These are phyloP conservation scores for Delphinus delphis DNA, from an alignment of 2,113 vertebrate genomes.

Conservation along the genomic window DNA sequence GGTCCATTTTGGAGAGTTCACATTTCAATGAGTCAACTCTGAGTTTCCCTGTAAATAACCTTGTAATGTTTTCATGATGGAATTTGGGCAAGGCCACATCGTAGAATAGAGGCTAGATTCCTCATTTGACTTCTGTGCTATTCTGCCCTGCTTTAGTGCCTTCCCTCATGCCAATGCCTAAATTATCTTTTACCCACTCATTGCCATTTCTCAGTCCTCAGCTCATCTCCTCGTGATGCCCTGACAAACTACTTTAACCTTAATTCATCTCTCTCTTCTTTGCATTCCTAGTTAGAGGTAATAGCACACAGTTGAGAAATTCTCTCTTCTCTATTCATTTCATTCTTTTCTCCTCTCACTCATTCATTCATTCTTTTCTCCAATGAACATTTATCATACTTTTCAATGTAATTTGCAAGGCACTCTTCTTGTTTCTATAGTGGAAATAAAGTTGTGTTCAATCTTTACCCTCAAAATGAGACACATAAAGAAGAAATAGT, in stretches of 20 bases:
- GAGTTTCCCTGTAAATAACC: background rate
- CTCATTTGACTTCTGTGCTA: background rate
- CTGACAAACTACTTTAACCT: background rate
- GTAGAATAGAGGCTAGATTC: background rate
- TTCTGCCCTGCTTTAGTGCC: background rate
- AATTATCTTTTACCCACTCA: background rate
- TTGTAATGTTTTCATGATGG: background rate
- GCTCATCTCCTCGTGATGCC: background rate
- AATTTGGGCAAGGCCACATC: background rate
- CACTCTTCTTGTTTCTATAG: background rate
- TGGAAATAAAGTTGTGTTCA: background rate
- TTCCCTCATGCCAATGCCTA: background rate
- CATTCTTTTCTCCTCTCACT: background rate
- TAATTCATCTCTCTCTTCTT: background rate
- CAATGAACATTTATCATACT: background rate
- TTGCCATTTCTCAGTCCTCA: background rate
- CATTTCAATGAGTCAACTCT: background rate
- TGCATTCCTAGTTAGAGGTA: background rate
- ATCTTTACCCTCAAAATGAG: background rate
- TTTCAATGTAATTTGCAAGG: constrained; percentile 2
- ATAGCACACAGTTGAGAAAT: background rate
- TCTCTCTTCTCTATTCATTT: background rate
- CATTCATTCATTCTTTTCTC: background rate
- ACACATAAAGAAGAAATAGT: background rate
- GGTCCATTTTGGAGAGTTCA: background rate